Evolutionary conservation across 2,113 vertebrate genomes (phyloP).

Genomic region (Lampris incognitus): DNA sequence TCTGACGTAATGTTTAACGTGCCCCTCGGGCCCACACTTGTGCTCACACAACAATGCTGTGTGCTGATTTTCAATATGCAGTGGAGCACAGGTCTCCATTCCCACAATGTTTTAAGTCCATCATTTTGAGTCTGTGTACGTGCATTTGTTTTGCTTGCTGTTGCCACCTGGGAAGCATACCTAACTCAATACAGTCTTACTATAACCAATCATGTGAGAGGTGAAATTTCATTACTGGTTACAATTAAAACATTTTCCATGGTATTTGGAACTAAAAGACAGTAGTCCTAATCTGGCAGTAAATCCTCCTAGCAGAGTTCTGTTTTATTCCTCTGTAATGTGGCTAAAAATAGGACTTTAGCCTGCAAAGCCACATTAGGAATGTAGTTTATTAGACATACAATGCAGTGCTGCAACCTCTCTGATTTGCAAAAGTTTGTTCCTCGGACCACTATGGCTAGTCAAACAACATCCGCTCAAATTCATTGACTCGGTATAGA

Average conservation of each 20-base stretch:
- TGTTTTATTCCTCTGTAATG: constrained; percentile 60
- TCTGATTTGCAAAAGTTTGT: constrained; percentile 19
- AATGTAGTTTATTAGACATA: constrained; percentile 57
- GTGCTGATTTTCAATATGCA: neutral
- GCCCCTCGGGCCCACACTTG: neutral
- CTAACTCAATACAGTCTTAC: neutral
- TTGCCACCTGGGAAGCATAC: neutral
- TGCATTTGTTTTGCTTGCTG: too few species aligned
- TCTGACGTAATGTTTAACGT: constrained; percentile 34
- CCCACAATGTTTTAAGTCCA: neutral
- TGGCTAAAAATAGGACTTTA: constrained; percentile 58
- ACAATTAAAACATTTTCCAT: constrained; percentile 9
- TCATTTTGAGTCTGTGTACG: neutral
- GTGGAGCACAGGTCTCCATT: neutral
- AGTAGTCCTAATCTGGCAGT: constrained; percentile 45
- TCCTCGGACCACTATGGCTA: neutral
- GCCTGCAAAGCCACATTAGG: constrained; percentile 36
- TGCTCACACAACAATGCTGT: neutral
- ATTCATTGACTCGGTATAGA: neutral
- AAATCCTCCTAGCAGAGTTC: constrained; percentile 46
- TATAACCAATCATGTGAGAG: constrained; percentile 9
- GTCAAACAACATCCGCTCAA: neutral
- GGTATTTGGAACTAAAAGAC: constrained; percentile 42
- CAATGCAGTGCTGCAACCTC: constrained; percentile 23
- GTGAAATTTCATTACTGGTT: constrained; percentile 27